Evolutionary conservation across 2,113 vertebrate species (phyloP).

Genomic region (Eulemur macaco): DNA sequence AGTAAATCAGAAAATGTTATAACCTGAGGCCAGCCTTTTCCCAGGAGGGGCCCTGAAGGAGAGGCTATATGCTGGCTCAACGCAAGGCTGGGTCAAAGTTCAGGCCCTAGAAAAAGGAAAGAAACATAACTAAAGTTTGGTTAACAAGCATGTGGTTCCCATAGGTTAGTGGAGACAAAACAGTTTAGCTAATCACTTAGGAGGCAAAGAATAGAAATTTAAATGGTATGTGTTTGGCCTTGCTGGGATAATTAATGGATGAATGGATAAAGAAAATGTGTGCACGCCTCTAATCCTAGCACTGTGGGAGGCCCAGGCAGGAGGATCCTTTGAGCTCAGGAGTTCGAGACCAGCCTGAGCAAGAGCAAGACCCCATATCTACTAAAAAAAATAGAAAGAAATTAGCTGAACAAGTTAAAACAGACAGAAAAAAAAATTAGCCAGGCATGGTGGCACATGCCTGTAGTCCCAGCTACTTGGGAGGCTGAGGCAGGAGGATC

Average conservation of each 20-base stretch:
- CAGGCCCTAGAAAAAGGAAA: background rate
- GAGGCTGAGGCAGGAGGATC: too few relatives aligned
- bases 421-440: too few relatives aligned
- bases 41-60: background rate
- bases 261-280: too few relatives aligned
- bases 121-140: background rate
- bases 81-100: background rate
- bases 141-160: background rate
- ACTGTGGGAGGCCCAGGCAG: too few relatives aligned
- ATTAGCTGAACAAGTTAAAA: too few relatives aligned
- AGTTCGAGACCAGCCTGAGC: too few relatives aligned
- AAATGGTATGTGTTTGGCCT: background rate
- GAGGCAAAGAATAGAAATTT: background rate
- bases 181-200: background rate
- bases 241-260: background rate
- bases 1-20: background rate
- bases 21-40: background rate
- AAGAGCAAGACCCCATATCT: too few relatives aligned
- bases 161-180: background rate
- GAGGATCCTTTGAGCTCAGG: too few relatives aligned
- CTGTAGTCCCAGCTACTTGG: too few relatives aligned
- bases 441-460: too few relatives aligned
- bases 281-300: too few relatives aligned
- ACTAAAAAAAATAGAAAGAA: too few relatives aligned
- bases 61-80: background rate